phyloP scores from a whole-genome alignment of 2,797 vertebrate genomes.

The Danio kyathit region DNA sequence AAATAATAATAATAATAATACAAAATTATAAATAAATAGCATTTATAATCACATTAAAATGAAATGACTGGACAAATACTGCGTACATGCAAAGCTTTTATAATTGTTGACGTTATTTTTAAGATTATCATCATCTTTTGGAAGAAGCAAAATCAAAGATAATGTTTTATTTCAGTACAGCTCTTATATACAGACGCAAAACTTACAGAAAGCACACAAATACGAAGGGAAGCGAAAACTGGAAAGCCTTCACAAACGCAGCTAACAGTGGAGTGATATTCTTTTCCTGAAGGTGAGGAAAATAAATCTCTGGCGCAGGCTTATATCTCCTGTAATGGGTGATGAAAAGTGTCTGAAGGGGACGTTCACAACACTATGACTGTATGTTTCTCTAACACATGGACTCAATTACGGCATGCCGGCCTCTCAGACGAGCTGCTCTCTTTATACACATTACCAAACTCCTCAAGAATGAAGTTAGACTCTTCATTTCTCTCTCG shows the following conservation, averaged over 20 bases:
- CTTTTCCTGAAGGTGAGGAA: background rate
- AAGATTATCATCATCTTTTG: background rate
- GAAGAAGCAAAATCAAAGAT: background rate
- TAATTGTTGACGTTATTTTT: no score
- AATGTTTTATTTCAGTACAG: background rate
- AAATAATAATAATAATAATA: no score
- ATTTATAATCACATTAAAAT: no score
- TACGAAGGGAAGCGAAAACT: background rate
- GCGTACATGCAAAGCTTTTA: no score
- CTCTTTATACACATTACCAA: constrained; percentile 69
- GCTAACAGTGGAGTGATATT: background rate
- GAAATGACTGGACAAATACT: no score
- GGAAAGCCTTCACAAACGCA: background rate
- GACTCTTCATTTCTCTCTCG: background rate
- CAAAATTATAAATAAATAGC: background rate
- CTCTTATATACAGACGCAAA: background rate
- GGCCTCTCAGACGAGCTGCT: constrained; percentile 69
- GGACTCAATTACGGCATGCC: constrained; percentile 82
- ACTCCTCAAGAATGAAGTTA: constrained; percentile 29
- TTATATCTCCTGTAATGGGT: background rate
- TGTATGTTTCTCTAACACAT: constrained; percentile 72
- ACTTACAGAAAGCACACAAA: background rate
- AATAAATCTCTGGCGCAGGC: constrained; percentile 6
- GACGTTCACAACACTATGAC: constrained; percentile 48
- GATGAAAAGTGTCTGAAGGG: constrained; percentile 23